Evolutionary conservation across 2,888 invertebrate genomes (phyloP).

Genomic region (Pterostichus madidus): DNA sequence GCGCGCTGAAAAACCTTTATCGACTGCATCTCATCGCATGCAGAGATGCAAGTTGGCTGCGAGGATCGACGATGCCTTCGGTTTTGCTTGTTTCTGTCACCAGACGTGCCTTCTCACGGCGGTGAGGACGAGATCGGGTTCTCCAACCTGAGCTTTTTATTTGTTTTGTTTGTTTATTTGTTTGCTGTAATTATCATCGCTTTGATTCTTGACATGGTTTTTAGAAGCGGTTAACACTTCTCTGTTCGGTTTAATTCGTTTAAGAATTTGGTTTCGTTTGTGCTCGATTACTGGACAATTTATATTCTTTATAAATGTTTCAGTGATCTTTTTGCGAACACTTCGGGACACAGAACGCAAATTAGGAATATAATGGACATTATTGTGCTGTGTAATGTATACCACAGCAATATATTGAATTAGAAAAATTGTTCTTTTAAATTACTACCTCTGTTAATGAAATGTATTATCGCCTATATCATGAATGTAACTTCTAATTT

Average conservation of each 20-base stretch:
- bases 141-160: background rate
- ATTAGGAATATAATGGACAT: too few relatives aligned
- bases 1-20: constrained; percentile 47
- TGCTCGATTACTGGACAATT: constrained; percentile 35
- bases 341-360: too few relatives aligned
- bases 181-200: constrained; percentile 19
- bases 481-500: too few relatives aligned
- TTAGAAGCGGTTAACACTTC: constrained; percentile 21
- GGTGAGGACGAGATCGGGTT: background rate
- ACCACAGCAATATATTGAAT: too few relatives aligned
- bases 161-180: constrained; percentile 28
- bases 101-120: background rate
- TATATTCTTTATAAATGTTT: constrained; percentile 8
- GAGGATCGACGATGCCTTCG: background rate
- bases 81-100: constrained; percentile 25
- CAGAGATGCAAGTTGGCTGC: background rate
- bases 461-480: too few relatives aligned
- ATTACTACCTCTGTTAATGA: too few relatives aligned
- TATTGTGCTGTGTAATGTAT: too few relatives aligned
- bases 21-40: constrained; percentile 16
- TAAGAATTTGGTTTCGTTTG: constrained; percentile 18
- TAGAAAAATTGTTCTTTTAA: too few relatives aligned
- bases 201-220: constrained; percentile 32
- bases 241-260: constrained; percentile 20
- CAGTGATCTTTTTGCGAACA: too few relatives aligned